Base-by-base conservation (phyloP, 2,113 vertebrate species). In the Hemiprocne comata region DNA sequence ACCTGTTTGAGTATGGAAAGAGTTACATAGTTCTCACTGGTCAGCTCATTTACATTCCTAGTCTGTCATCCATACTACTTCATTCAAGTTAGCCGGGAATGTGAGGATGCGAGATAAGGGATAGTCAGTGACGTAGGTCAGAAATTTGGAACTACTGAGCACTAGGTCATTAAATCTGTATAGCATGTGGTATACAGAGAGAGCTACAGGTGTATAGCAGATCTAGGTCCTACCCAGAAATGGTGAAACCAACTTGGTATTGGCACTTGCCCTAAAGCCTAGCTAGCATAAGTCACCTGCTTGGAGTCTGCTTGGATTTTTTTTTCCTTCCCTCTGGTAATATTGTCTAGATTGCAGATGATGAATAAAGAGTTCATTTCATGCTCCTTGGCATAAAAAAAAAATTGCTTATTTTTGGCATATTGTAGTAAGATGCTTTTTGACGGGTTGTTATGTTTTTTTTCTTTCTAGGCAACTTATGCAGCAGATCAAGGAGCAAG, bases 401-500 rank as follows among this genome's bases (percentile, higher is more conserved):
- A 36, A 7, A 44, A 3, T 60, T 48, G 13, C 21, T 38, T 13
- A 10, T 50, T 84, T 62, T 26, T 50, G 29, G 17, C 19, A 29
- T 9, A 26, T 23, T 5, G 6, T 18, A 73, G 4, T 73, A 25
- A 75, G 93, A 65, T 2, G 10, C 17, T 51, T 76, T 70, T 15
- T 93, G 11, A 94, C 33, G 36, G 40, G 21, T 48, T 50, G 42
- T 14, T 70, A 54, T 44, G 33, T 5, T 40, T 17, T 20, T 25
- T 48, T 53, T 29, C 17, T 61, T 72, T 58, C 33, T 86, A 99
- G 99, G 99, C 98, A 99, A 97, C 92, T 98, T n/a, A 98, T 99
- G 98, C 99, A 99, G 96, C 98, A 98, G 88, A 98, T 99, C 88
- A 97, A 96, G 92, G 97, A 97, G 67, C 98, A 95, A 76, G 98